Evolutionary conservation across 2,888 invertebrate genomes (phyloP).

Genomic region (Spicauda simplicius): DNA sequence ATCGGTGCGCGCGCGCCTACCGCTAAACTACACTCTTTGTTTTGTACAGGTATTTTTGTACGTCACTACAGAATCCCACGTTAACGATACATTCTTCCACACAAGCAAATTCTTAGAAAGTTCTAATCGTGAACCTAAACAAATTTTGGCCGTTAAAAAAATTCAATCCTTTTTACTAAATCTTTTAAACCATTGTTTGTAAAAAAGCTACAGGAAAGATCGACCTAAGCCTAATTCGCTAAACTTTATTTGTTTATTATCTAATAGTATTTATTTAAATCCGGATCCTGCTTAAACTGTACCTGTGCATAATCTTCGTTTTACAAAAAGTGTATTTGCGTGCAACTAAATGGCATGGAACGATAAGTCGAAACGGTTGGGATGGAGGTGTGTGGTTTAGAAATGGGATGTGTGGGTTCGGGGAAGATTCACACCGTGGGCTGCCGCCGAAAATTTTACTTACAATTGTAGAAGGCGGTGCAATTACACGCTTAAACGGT

Average conservation of each 20-base stretch:
- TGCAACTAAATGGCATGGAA: conserved; percentile 63
- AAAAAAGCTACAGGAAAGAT: conserved; percentile 51
- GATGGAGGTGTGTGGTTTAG: conserved; percentile 44
- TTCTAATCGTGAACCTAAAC: conserved; percentile 60
- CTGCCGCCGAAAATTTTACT: conserved; percentile 48
- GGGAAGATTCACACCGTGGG: conserved; percentile 40
- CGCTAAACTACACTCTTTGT: conserved; percentile 44
- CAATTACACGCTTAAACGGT: conserved; percentile 75
- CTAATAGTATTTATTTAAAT: conserved; percentile 81
- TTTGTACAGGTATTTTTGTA: conserved; percentile 49
- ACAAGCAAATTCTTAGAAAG: conserved; percentile 62
- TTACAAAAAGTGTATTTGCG: conserved; percentile 70
- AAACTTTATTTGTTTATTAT: conserved; percentile 75
- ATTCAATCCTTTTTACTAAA: conserved; percentile 74
- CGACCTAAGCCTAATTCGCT: conserved; percentile 54
- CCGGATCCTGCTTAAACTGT: conserved; percentile 75
- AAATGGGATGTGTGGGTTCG: conserved; percentile 41
- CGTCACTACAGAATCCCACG: conserved; percentile 29
- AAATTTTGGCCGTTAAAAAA: conserved; percentile 72
- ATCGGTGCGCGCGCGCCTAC: conserved; percentile 50
- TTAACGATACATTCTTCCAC: conserved; percentile 35
- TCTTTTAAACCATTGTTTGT: conserved; percentile 65
- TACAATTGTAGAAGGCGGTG: conserved; percentile 63
- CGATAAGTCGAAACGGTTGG: conserved; percentile 60
- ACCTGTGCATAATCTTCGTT: conserved; percentile 68